Base-by-base conservation (phyloP, 2,113 vertebrate genomes). In the Astatoreochromis straeleni region DNA sequence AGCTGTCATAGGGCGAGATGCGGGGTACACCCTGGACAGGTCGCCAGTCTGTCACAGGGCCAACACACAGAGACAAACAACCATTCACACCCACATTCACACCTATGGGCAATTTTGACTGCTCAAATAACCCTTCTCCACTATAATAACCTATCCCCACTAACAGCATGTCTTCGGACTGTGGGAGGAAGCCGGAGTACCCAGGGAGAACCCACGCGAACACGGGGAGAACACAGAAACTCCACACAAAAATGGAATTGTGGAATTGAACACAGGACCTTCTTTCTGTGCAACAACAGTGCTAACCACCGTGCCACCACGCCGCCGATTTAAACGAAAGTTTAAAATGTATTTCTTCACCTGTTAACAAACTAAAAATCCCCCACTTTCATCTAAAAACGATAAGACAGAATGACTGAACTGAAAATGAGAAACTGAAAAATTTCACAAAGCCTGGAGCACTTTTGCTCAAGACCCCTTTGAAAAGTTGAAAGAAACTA, bases 241-340 rank as follows among this genome's bases (percentile, higher is more conserved):
- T 11, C n/a, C 51, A 21, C n/a, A 55, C 13, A 60, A 14, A 60
- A 63, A 63, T 21, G 21, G 21, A 21, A 21, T 21, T 21, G 21
- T 21, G 58, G 29, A 63, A 63, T 19, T 35, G 58, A 33, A 35
- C 16, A 11, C 29, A 63, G 5, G 58, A 4, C 58, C 58, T 19
- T 2, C 16, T 4, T 63, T 11, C 58, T 35, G 9, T 63, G 29
- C 9, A 33, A 9, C 29, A 63, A 33, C 58, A 19, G 29, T 3
- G 58, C 29, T 63, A 33, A 63, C 16, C 58, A 63, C 2, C 6
- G 6, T 4, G 29, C 29, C 58, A 63, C 29, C 16, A 4, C 33
- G 58, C 0, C 5, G 0, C 4, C 9, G 0, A 38, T n/a, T 65
- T 65, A 65, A 65, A 65, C 0, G 0, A 38, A 38, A 65, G 10